Conservation (phyloP, 2,888 invertebrate species). For the Epirrhoe alternata region DNA sequence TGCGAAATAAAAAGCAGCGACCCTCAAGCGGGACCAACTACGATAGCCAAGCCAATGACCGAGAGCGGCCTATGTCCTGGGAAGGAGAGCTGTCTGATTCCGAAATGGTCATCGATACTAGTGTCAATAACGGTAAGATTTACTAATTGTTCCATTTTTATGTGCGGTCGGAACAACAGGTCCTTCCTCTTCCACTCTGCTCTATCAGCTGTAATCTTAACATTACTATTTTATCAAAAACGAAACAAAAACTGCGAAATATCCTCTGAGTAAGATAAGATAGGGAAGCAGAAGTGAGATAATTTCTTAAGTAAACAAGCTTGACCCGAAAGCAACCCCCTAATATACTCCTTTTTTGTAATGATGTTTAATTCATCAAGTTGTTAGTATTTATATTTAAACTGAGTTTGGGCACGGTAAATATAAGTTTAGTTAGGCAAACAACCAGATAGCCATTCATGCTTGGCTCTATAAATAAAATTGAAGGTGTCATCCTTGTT, state of each 20-base stretch:
- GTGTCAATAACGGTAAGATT: conserved; percentile 70
- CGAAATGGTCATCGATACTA: conserved; percentile 87
- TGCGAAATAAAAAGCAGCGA: conserved; percentile 87
- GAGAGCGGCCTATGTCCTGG: conserved; percentile 95
- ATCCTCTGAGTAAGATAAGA: no score
- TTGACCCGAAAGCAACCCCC: conserved; percentile 3
- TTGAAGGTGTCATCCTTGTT: conserved; percentile 22
- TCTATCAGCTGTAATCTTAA: no score
- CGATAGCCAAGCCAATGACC: conserved; percentile 68
- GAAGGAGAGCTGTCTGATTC: conserved; percentile 96
- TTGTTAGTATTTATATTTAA: not conserved
- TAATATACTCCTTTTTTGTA: conserved; percentile 6
- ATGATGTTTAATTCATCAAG: not conserved
- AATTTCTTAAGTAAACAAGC: conserved; percentile 4
- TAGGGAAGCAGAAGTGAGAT: no score
- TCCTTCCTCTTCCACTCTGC: no score
- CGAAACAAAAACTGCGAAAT: no score
- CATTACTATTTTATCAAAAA: no score
- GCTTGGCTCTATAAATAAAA: not conserved
- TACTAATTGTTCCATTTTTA: no score
- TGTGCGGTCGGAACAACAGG: no score
- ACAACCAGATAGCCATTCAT: conserved; percentile 4
- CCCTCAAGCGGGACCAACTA: conserved; percentile 79
- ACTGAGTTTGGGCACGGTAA: not conserved
- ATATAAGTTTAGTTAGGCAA: not conserved